Conservation (phyloP, 2,113 vertebrate species). For the Cyprinodon brontotheroides region DNA sequence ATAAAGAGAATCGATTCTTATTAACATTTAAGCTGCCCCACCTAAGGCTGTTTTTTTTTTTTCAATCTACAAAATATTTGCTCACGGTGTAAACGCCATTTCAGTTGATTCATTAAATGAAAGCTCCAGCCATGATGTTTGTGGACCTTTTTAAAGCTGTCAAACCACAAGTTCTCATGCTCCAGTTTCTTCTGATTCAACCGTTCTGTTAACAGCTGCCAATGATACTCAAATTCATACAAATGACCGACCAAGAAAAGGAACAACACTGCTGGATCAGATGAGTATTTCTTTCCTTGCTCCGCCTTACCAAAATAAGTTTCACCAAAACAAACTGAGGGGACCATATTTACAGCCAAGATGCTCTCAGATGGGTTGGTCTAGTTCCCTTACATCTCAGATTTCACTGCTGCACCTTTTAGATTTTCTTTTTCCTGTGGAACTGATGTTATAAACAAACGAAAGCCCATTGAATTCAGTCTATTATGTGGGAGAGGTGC, state of each 20-base stretch:
- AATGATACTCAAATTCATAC: constrained; percentile 13
- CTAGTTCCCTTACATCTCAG: constrained; percentile 16
- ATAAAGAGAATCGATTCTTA: constrained; percentile 36
- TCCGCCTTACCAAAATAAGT: constrained; percentile 25
- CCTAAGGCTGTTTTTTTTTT: constrained; percentile 12
- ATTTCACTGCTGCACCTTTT: constrained; percentile 11
- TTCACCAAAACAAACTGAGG: constrained; percentile 5
- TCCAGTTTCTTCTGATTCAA: constrained; percentile 20
- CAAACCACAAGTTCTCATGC: constrained; percentile 28
- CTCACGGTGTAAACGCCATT: constrained; percentile 27
- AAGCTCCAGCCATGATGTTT: constrained; percentile 4
- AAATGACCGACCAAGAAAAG: constrained; percentile 30
- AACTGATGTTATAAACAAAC: neutral
- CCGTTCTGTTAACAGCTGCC: constrained; percentile 20
- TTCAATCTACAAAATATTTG: neutral
- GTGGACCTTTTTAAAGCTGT: constrained; percentile 15
- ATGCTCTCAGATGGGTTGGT: constrained; percentile 14
- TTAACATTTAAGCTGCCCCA: constrained; percentile 14
- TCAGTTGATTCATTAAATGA: constrained; percentile 6
- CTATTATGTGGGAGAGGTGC: constrained; percentile 2
- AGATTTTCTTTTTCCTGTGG: neutral
- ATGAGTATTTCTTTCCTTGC: constrained; percentile 33
- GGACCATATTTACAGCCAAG: constrained; percentile 8
- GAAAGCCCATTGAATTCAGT: neutral
- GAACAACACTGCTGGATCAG: constrained; percentile 19